Conservation (phyloP, 2,888 invertebrate species). For the Chorisops tibialis region DNA sequence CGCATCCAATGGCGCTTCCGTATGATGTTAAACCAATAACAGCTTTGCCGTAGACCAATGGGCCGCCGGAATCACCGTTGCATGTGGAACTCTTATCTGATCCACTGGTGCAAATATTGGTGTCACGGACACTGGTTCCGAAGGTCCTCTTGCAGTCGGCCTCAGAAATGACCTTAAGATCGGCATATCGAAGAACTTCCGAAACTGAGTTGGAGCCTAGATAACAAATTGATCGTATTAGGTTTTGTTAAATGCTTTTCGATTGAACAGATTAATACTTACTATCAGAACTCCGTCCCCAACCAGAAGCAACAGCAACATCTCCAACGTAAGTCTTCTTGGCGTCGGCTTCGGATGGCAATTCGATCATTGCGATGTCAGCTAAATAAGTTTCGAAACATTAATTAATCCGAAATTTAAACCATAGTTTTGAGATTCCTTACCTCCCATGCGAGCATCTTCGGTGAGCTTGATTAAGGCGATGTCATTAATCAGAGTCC, state of each 20-base stretch:
- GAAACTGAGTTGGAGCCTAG: constrained; percentile 38
- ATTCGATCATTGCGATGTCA: not conserved
- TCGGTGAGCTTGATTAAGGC: constrained; percentile 17
- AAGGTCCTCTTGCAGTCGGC: constrained; percentile 49
- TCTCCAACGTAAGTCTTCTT: constrained; percentile 46
- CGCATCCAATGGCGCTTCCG: constrained; percentile 48
- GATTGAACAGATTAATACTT: constrained; percentile 4
- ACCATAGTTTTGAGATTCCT: not conserved
- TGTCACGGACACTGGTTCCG: constrained; percentile 47
- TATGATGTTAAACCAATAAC: constrained; percentile 48
- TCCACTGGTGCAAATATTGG: constrained; percentile 53
- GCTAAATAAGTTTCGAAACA: not conserved
- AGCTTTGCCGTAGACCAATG: constrained; percentile 34
- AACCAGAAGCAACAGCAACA: constrained; percentile 52
- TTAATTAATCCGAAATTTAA: too few species aligned
- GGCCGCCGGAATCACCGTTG: constrained; percentile 53
- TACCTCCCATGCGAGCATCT: constrained; percentile 4
- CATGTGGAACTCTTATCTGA: constrained; percentile 49
- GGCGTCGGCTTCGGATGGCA: constrained; percentile 45
- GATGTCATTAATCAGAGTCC: constrained; percentile 12
- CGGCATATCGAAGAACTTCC: constrained; percentile 49
- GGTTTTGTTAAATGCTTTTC: not conserved
- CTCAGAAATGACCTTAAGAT: constrained; percentile 49
- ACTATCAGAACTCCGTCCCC: constrained; percentile 51
- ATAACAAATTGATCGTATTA: not conserved